Percentiles rank a stretch among this genome's conserved stretches.
phyloP scores from a whole-genome alignment of 2,113 vertebrate species.

The Tachysurus vachellii region DNA sequence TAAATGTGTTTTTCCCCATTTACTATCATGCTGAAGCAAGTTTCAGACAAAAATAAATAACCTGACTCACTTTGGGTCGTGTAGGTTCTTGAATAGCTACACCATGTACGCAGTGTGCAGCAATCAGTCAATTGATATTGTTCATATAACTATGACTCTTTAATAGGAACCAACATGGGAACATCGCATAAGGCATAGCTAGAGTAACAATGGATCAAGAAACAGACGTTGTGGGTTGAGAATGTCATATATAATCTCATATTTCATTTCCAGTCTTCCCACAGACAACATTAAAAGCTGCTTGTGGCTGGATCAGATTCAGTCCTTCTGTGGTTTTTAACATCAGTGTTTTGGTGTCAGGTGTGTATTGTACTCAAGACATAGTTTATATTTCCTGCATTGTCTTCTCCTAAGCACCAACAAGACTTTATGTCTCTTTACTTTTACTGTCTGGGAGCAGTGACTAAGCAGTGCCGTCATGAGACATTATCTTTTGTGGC shows the following conservation, averaged over 20 bases:
- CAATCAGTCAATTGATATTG: neutral
- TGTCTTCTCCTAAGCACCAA: neutral
- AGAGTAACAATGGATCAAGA: neutral
- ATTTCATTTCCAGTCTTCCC: neutral
- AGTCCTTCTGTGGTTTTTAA: constrained; percentile 6
- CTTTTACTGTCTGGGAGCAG: neutral
- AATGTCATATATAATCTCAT: neutral
- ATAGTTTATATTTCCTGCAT: neutral
- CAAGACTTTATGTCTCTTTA: neutral
- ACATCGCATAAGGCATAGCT: neutral
- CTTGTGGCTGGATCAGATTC: neutral
- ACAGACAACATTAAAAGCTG: neutral
- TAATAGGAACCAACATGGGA: neutral
- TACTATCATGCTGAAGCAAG: neutral
- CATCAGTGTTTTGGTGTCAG: neutral
- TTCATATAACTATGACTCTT: neutral
- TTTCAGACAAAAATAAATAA: neutral
- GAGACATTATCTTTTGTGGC: neutral
- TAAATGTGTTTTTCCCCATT: neutral
- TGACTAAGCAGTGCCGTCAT: neutral
- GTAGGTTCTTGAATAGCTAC: neutral
- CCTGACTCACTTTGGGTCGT: neutral
- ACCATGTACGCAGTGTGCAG: neutral
- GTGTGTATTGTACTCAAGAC: neutral
- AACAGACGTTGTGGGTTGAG: neutral